phyloP scores from a whole-genome alignment of 2,888 invertebrate genomes.

The Zhuqinia jingwanae region DNA sequence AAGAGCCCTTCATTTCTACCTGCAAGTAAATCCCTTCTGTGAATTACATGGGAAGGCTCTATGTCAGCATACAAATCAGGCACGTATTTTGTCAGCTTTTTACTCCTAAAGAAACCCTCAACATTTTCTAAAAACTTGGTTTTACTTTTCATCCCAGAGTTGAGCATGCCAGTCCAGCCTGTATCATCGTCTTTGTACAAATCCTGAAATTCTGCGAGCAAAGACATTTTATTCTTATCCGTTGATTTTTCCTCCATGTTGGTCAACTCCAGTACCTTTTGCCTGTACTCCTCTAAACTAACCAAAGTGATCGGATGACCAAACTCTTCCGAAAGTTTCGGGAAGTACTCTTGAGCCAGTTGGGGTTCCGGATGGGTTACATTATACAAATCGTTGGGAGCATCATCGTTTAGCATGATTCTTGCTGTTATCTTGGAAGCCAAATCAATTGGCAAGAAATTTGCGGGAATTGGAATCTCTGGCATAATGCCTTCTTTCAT shows the following conservation, averaged over 20 bases:
- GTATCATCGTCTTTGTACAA: constrained; percentile 33
- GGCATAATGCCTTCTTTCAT: constrained; percentile 49
- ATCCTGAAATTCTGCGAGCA: constrained; percentile 28
- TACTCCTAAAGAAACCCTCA: not conserved
- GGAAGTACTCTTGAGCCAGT: constrained; percentile 38
- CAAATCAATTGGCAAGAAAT: constrained; percentile 35
- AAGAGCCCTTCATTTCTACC: constrained; percentile 22
- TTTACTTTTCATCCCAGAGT: not conserved
- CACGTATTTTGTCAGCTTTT: constrained; percentile 1
- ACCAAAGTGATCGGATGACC: not conserved
- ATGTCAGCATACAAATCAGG: constrained; percentile 7
- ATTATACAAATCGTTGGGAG: constrained; percentile 15
- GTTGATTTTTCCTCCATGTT: not conserved
- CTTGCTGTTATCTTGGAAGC: not conserved
- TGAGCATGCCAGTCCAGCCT: constrained; percentile 1
- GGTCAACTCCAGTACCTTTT: not conserved
- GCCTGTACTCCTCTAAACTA: constrained; percentile 14
- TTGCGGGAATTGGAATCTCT: not conserved
- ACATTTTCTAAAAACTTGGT: constrained; percentile 21
- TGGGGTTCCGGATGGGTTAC: constrained; percentile 3
- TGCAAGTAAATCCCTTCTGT: not conserved
- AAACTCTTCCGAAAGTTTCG: constrained; percentile 20
- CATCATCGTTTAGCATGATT: constrained; percentile 30
- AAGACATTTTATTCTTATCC: not conserved
- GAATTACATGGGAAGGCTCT: constrained; percentile 5